phyloP scores from a whole-genome alignment of 2,113 vertebrate genomes.

The Chrysochloris asiatica region DNA sequence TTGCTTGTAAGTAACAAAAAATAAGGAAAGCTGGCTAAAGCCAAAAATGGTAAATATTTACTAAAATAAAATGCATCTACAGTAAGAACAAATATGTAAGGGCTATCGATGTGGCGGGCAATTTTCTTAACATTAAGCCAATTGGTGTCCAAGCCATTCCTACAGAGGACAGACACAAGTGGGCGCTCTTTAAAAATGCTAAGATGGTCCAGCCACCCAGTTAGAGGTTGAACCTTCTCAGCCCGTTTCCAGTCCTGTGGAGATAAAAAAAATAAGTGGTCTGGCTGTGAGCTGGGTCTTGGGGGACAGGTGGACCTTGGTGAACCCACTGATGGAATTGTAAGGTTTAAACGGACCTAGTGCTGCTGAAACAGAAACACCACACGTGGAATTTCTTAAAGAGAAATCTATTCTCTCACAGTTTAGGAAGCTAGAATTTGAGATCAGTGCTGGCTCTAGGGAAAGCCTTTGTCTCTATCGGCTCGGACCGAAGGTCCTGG shows the following conservation, averaged over 20 bases:
- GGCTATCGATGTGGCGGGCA: rapidly evolving
- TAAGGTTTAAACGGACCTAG: neutral
- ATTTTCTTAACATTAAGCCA: neutral
- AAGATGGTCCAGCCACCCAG: neutral
- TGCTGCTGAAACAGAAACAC: neutral
- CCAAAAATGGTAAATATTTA: rapidly evolving
- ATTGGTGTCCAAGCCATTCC: rapidly evolving
- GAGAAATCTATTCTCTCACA: neutral
- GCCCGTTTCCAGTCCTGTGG: rapidly evolving
- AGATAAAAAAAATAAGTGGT: rapidly evolving
- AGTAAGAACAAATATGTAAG: no score
- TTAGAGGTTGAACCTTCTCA: neutral
- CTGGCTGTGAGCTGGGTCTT: neutral
- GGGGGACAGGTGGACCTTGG: rapidly evolving
- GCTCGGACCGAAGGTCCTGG: neutral
- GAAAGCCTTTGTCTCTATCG: no score
- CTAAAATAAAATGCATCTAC: neutral
- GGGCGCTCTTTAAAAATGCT: neutral
- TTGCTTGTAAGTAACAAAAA: neutral
- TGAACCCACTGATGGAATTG: rapidly evolving
- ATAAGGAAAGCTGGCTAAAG: neutral
- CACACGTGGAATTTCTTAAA: neutral
- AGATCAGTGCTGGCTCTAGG: neutral
- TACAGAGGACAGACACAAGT: rapidly evolving
- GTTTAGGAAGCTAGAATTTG: neutral